Base-by-base conservation (phyloP, 2,888 invertebrate species). In the Lithophane leautieri region DNA sequence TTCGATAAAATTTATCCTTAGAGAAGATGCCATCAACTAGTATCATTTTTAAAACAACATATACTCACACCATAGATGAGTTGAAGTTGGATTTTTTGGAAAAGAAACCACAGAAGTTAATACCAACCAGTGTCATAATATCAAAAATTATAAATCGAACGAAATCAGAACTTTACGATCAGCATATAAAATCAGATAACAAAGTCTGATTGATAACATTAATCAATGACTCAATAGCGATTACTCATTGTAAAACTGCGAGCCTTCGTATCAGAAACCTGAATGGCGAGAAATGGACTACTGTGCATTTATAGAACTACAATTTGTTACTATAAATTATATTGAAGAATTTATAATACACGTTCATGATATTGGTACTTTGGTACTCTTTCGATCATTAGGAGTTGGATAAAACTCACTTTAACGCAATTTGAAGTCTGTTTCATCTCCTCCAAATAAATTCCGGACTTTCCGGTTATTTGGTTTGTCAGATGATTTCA, bases 181-280 rank as follows among this genome's bases (percentile, higher is more conserved):
- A 71, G 44, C 63, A 73, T 58, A 77, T 44, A 28, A 58, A 74
- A 81, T 83, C 88, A 78, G 76, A 84, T 78, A 81, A 58, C 12
- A 63, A 65, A 68, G 68, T 65, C 69, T 74, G 79, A 77, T 85
- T 82, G 62, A 85, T 85, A 82, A 70, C 70, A 87, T 85, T 75
- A 84, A 87, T 85, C 87, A 87, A 79, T 76, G 75, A 77, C 75
- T 72, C 54, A 34, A 73, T 72, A 28, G 44, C 67, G 66, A 85
- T 87, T 77, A 84, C 77, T 85, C 82, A 84, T 56, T 73, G 63
- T 77, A 44, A 73, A 78, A 77, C 62, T 40, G 68, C 60, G 62
- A 67, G 47, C 50, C 34, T 70, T 63, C 63, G 11, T 58, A 76
- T 67, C 52, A 69, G 44, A 73, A 73, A 86, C 74, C 47, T 73